Base-by-base conservation (phyloP, 2,888 invertebrate genomes). In the Sphaeridia pumilis region DNA sequence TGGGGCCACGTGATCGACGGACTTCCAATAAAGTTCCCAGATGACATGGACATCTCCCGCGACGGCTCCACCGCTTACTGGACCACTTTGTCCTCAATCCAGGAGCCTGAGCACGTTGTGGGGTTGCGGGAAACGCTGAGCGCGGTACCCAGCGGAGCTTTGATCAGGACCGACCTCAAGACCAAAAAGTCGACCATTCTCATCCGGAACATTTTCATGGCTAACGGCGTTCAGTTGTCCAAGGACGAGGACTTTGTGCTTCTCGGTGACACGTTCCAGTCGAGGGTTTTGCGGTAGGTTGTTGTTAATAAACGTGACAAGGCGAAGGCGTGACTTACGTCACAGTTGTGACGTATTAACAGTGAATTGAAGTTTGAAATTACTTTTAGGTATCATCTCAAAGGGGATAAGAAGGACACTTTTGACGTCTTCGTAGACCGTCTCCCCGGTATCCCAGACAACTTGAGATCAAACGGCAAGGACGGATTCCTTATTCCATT, bases 11-110 rank as follows among this genome's bases (percentile, higher is more conserved):
- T 78, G 66, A 78, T 93, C 58, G 78, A 81, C 35, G 87, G 87
- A 5, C 64, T 65, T 31, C 56, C 54, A 26, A 79, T 87, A 0
- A 80, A 75, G 67, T 54, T 86, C 3, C 78, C 86, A 52, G 93
- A 95, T 70, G 73, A 78, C 55, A 66, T 95, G 38, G 82, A 82
- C 49, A 72, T 93, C 31, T 79, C 80, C 46, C 77, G 77, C 46
- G 83, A 85, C 68, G 90, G 90, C 1, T 84, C 84, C 63, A 84
- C 84, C 63, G 74, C 95, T 24, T 93, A 86, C 69, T 88, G 90
- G 82, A 83, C 89, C 0, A 87, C 90, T 68, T 87, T 90, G 0
- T 78, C 79, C 43, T 78, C 79, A 14, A 82, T 84, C 57, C 87
- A 83, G 69, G 65, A 70, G 2, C 38, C 38, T 14, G 87, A 83